These are phyloP conservation scores for Antedon mediterranea DNA, from an alignment of 53 echinoderm and acorn worm species.

Conservation along the genomic window DNA sequence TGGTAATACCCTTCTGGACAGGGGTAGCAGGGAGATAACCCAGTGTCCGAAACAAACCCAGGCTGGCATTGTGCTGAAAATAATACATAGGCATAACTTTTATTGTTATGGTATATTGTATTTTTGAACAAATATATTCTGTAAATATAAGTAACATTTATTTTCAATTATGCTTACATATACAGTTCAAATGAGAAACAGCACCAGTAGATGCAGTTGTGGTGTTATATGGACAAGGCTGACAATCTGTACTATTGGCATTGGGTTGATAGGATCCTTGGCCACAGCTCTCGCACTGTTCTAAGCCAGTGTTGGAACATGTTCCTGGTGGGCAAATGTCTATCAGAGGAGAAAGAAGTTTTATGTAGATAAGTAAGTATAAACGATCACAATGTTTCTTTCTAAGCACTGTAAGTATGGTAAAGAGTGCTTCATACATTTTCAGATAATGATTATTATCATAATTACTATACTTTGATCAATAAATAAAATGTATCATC, in stretches of 20 bases:
- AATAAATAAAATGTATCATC: no score
- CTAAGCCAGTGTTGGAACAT: conserved; percentile 43
- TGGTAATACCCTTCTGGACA: conserved; percentile 72
- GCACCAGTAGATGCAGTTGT: conserved; percentile 40
- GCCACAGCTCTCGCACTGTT: conserved; percentile 69
- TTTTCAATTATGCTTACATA: conserved; percentile 18
- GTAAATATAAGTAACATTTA: no score
- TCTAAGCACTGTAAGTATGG: no score
- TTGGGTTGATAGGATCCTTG: conserved; percentile 55
- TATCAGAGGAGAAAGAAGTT: conserved; percentile 9
- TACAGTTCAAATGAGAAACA: conserved; percentile 21
- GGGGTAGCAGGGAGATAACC: conserved; percentile 60
- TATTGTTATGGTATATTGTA: no score
- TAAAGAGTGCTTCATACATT: no score
- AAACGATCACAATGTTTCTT: no score
- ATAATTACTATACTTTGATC: no score
- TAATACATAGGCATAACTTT: neutral
- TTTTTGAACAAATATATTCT: no score
- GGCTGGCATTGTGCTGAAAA: conserved; percentile 41
- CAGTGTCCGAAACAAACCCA: conserved; percentile 44
- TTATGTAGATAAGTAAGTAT: no score
- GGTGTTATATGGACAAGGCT: conserved; percentile 26
- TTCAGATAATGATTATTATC: no score
- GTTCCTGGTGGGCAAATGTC: conserved; percentile 58
- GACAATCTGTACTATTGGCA: conserved; percentile 33